Conservation (phyloP, 2,888 invertebrate species). For the Melipona beecheii region DNA sequence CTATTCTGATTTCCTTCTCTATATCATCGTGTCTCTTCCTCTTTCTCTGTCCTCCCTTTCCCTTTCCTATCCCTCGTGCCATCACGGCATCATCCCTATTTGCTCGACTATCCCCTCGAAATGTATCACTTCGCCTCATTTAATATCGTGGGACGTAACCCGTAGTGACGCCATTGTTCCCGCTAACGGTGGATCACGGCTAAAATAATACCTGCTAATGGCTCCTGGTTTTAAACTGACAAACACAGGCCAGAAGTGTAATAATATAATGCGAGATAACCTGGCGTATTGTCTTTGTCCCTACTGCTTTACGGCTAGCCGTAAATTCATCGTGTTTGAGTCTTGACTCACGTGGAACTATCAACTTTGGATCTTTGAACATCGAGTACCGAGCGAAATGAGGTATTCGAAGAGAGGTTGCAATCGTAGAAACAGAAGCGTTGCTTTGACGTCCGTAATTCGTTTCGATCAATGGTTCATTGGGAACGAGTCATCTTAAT, state of each 20-base stretch:
- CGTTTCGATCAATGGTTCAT: background rate
- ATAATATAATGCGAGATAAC: conserved; percentile 70
- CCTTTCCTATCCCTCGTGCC: conserved; percentile 44
- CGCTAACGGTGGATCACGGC: conserved; percentile 74
- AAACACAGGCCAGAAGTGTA: conserved; percentile 66
- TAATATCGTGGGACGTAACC: conserved; percentile 73
- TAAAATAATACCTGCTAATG: conserved; percentile 80
- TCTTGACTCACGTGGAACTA: background rate
- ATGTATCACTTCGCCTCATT: conserved; percentile 76
- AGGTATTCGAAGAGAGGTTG: background rate
- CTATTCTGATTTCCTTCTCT: background rate
- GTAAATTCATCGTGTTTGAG: conserved; percentile 1
- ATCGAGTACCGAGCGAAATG: no score
- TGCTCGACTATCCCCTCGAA: conserved; percentile 73
- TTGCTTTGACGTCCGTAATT: background rate
- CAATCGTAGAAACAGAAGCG: background rate
- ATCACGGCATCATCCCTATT: conserved; percentile 70
- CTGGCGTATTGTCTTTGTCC: background rate
- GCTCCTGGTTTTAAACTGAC: conserved; percentile 73
- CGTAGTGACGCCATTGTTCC: conserved; percentile 72
- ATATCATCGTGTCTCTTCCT: conserved; percentile 8
- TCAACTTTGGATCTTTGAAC: conserved; percentile 7
- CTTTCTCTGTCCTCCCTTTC: background rate
- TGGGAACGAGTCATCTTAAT: background rate
- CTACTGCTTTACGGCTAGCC: background rate